A percentile compares a stretch with the other conserved stretches of the same genome.
Conservation (phyloP, 2,888 invertebrate species). For the Pseudococcus longispinus region DNA sequence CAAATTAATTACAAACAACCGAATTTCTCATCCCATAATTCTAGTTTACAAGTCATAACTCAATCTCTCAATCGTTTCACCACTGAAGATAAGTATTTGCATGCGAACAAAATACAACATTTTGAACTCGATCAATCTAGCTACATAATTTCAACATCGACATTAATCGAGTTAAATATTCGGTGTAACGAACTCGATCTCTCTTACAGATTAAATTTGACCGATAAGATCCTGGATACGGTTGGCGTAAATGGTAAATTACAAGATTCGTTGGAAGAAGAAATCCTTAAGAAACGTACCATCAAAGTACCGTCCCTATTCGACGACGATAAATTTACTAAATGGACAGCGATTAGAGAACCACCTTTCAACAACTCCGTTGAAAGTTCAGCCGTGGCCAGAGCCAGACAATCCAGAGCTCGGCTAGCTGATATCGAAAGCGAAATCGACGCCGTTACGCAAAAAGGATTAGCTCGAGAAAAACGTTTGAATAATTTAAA, state of each 20-base stretch:
- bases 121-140: neutral
- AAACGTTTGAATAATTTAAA: constrained; percentile 74
- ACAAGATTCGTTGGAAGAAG: constrained; percentile 60
- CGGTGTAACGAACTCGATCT: constrained; percentile 51
- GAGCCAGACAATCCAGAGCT: constrained; percentile 73
- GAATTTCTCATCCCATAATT: too few relatives aligned
- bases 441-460: constrained; percentile 76
- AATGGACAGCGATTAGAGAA: constrained; percentile 68
- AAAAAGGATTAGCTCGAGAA: constrained; percentile 74
- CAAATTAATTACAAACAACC: too few relatives aligned
- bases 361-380: constrained; percentile 63
- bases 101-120: neutral
- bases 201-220: constrained; percentile 64
- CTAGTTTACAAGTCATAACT: neutral
- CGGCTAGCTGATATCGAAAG: constrained; percentile 76
- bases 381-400: constrained; percentile 69
- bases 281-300: constrained; percentile 58
- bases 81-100: neutral
- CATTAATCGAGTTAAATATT: neutral
- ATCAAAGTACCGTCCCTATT: constrained; percentile 59
- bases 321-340: constrained; percentile 62
- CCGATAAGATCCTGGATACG: constrained; percentile 72
- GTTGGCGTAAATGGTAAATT: constrained; percentile 65
- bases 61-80: neutral
- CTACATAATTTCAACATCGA: neutral